Base-by-base conservation (phyloP, 2,888 invertebrate species). In the Coelinius sp. region DNA sequence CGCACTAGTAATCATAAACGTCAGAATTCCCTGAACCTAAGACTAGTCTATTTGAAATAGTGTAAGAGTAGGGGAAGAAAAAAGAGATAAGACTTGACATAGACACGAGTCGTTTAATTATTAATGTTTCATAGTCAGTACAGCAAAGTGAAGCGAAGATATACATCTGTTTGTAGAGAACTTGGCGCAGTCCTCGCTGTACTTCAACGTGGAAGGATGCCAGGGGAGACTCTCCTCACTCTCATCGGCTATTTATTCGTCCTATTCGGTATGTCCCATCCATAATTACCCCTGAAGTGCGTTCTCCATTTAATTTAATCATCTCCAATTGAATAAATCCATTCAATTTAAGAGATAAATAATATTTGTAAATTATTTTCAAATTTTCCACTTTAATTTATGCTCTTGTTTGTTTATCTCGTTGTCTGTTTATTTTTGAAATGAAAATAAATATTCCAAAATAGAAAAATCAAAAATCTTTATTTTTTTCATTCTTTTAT, bases 221-320 rank as follows among this genome's bases (percentile, higher is more conserved):
- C 59, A 59, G 59, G 25, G 6, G 25, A 31, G 31, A 59, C 59
- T 20, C 1, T 35, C 59, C 31, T 59, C 59, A 59, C 17, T 65
- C 4, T 27, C 14, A 25, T 84, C 78, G 78, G 84, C 76, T 84
- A 80, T 78, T 80, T 85, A 77, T 79, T 84, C 76, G 79, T 81
- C 73, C 81, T 85, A 78, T 84, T 85, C 79, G 84, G 85, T 85
- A 41, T n/a, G 41, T 41, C 5, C 4, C 12, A 41, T n/a, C n/a
- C 6, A 41, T 41, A 41, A 41, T 41, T 10, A 41, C n/a, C 2
- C 5, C n/a, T n/a, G n/a, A n/a, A n/a, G n/a, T n/a, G n/a, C n/a
- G n/a, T n/a, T n/a, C n/a, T n/a, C 41, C 41, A 12, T n/a, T n/a
- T 10, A 41, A 41, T 41, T n/a, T 3, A 12, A 1, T 41, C 12